Conservation (phyloP, 2,888 invertebrate genomes). For the Craniophora ligustri region DNA sequence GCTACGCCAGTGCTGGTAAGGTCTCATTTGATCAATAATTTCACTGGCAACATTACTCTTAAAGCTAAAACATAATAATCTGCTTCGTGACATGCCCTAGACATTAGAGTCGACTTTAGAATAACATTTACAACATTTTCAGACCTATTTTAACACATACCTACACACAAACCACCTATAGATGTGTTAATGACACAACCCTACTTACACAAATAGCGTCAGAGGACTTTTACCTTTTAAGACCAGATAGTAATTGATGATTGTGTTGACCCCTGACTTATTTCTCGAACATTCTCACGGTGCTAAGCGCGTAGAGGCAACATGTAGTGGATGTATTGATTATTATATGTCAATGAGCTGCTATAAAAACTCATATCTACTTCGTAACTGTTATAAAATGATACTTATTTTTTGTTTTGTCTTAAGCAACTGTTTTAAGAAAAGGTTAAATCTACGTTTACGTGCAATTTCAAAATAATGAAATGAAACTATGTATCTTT, state of each 20-base stretch:
- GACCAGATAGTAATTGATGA: conserved; percentile 32
- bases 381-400: too few species aligned
- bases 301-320: not conserved
- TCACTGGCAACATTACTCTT: too few species aligned
- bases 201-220: conserved; percentile 1
- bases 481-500: too few species aligned
- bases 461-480: too few species aligned
- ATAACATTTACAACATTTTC: too few species aligned
- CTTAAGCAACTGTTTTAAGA: not conserved
- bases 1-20: too few species aligned
- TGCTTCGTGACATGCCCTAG: too few species aligned
- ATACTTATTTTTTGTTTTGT: not conserved
- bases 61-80: too few species aligned
- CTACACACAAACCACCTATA: not conserved
- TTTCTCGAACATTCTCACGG: conserved; percentile 36
- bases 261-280: conserved; percentile 26
- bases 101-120: too few species aligned
- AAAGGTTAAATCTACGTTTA: too few species aligned
- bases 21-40: too few species aligned
- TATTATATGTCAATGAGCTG: not conserved
- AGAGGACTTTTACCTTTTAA: conserved; percentile 26
- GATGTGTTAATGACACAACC: not conserved
- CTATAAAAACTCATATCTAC: not conserved
- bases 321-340: not conserved
- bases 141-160: not conserved